Conservation (phyloP, 1,140 invertebrate genomes). For the Lanistes nyassanus region DNA sequence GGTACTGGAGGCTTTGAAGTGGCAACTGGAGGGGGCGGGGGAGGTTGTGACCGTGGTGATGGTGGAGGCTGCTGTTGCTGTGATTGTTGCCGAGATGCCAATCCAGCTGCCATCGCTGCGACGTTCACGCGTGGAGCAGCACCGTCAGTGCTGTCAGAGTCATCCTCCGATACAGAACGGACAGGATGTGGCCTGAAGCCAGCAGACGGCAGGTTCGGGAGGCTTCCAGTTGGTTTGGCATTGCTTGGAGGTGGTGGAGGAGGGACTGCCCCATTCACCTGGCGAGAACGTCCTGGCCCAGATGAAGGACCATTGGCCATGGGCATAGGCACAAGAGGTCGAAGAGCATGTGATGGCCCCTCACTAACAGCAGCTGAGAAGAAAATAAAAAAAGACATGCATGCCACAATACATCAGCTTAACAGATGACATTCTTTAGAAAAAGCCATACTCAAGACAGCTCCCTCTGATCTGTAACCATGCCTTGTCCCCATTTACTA, state of each 20-base stretch:
- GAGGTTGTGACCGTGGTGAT: conserved; percentile 12
- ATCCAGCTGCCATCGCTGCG: conserved; percentile 8
- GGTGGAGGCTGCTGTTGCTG: background rate
- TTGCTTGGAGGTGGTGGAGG: conserved; percentile 13
- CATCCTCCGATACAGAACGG: background rate
- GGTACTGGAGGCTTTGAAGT: conserved; percentile 2
- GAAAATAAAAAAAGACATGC: background rate
- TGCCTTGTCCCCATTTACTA: background rate
- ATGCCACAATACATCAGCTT: background rate
- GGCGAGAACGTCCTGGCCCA: background rate
- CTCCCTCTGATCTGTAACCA: background rate
- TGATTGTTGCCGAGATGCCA: conserved; percentile 1
- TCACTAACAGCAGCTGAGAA: conserved; percentile 22
- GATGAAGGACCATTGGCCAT: conserved; percentile 19
- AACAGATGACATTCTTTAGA: background rate
- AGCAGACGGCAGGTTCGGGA: conserved; percentile 25
- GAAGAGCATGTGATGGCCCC: conserved; percentile 23
- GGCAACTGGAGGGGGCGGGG: conserved; percentile 16
- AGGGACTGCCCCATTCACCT: conserved; percentile 18
- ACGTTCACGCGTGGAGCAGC: conserved; percentile 1
- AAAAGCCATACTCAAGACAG: background rate
- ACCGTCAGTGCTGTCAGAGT: conserved; percentile 16
- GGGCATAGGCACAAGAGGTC: conserved; percentile 22
- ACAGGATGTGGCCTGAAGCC: conserved; percentile 28
- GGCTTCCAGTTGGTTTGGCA: conserved; percentile 6